phyloP scores from a whole-genome alignment of 2,113 vertebrate genomes.

The Cyprinodon brontotheroides region DNA sequence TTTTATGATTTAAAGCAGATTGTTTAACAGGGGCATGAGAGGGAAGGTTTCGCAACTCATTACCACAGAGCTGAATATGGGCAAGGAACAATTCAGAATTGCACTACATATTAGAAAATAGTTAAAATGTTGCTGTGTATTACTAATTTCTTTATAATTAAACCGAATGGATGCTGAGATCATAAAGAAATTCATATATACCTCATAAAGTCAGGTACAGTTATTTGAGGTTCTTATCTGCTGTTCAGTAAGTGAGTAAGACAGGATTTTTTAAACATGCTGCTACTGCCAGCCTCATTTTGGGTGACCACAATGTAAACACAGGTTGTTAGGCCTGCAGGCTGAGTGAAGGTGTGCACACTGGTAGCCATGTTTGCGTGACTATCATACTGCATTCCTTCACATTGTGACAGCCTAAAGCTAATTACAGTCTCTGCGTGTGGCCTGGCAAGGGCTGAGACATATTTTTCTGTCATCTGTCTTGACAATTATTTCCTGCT shows the following conservation, averaged over 20 bases:
- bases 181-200: not conserved
- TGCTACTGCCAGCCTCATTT: constrained; percentile 32
- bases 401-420: constrained; percentile 41
- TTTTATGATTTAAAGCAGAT: not conserved
- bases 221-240: constrained; percentile 32
- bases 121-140: not conserved
- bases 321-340: constrained; percentile 37
- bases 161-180: not conserved
- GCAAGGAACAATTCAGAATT: not conserved
- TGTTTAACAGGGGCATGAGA: too few species aligned
- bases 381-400: constrained; percentile 34
- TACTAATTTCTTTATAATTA: not conserved
- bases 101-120: not conserved
- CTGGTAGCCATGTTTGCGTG: constrained; percentile 37
- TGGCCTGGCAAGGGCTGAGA: constrained; percentile 14
- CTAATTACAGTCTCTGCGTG: constrained; percentile 35
- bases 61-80: not conserved
- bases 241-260: constrained; percentile 35
- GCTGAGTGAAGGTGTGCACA: constrained; percentile 33
- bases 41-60: too few species aligned
- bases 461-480: constrained; percentile 41
- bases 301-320: constrained; percentile 46
- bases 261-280: constrained; percentile 15
- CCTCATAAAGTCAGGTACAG: constrained; percentile 29
- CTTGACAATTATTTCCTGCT: constrained; percentile 1